Conservation (phyloP, 2,113 vertebrate genomes). For the Asarcornis scutulata region DNA sequence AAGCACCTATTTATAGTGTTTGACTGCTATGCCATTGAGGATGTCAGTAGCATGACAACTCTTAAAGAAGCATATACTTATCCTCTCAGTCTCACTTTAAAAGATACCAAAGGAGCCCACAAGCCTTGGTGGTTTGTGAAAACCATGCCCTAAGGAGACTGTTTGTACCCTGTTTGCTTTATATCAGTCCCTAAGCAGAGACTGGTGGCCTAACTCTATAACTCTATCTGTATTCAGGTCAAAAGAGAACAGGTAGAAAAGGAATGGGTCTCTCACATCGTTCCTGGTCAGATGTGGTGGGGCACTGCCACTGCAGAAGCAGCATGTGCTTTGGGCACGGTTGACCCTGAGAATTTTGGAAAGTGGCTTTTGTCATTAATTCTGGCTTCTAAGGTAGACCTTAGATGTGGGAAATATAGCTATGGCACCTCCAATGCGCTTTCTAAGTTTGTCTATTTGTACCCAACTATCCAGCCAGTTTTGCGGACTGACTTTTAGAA, state of each 20-base stretch:
- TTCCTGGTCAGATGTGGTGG: background rate
- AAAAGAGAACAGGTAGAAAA: background rate
- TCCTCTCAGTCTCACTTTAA: background rate
- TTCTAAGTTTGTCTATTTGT: background rate
- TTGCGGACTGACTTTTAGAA: background rate
- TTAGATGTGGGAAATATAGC: background rate
- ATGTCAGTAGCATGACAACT: background rate
- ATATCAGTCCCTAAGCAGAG: background rate
- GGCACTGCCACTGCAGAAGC: background rate
- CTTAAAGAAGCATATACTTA: background rate
- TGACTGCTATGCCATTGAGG: background rate
- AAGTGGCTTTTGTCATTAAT: background rate
- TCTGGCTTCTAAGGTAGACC: background rate
- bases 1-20: conserved; percentile 50
- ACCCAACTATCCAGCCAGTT: background rate
- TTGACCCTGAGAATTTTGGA: background rate
- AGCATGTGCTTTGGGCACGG: background rate
- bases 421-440: background rate
- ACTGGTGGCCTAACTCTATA: background rate
- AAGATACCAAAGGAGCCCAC: background rate
- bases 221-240: background rate
- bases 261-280: background rate
- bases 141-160: background rate
- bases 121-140: background rate
- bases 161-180: background rate